Percentiles rank a stretch among this genome's conserved stretches.
phyloP scores from a whole-genome alignment of 2,113 vertebrate species.

The Turdus rufiventris region DNA sequence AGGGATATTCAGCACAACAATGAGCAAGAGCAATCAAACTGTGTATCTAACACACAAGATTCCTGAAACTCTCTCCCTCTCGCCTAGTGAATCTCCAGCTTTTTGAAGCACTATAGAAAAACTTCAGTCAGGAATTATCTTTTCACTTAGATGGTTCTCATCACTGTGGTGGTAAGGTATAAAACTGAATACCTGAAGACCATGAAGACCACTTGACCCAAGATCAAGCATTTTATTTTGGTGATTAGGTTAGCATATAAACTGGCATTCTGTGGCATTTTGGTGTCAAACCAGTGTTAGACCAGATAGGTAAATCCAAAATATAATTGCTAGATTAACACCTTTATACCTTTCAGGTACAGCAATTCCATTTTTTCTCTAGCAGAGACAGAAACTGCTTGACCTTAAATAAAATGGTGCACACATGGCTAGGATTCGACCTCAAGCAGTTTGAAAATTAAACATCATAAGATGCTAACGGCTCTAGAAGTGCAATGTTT shows the following conservation, averaged over 20 bases:
- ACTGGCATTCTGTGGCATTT: background rate
- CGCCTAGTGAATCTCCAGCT: background rate
- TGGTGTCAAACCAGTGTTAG: background rate
- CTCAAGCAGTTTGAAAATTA: background rate
- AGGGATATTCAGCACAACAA: background rate
- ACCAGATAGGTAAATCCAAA: background rate
- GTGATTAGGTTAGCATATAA: background rate
- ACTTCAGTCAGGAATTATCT: background rate
- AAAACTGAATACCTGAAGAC: background rate
- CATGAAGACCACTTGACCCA: background rate
- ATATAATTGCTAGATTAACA: background rate
- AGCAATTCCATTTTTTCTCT: background rate
- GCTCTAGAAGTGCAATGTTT: background rate
- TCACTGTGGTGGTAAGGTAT: background rate
- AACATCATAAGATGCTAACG: fast-evolving
- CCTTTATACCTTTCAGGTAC: background rate
- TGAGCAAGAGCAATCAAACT: background rate
- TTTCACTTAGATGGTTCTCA: background rate
- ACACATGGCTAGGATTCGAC: background rate
- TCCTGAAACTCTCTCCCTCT: background rate
- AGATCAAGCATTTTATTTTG: background rate
- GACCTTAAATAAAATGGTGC: background rate
- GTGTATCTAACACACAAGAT: fast-evolving
- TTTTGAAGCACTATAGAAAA: background rate
- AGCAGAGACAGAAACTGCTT: background rate